Conservation (phyloP, 2,888 invertebrate species). For the Gonocerus acuteangulatus region DNA sequence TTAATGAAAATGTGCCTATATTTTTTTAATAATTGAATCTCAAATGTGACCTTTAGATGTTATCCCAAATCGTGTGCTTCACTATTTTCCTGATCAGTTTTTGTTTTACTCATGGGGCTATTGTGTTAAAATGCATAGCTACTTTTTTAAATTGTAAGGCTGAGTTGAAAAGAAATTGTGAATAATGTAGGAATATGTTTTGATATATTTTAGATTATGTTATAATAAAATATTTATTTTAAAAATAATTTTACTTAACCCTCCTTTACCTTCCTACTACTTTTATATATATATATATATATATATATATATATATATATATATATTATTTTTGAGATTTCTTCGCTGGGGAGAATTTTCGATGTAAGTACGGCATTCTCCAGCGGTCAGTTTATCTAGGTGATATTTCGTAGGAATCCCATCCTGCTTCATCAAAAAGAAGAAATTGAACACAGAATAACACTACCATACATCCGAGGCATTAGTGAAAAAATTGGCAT, state of each 20-base stretch:
- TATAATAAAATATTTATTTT: constrained; percentile 28
- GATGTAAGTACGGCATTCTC: too few relatives aligned
- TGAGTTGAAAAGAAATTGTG: constrained; percentile 25
- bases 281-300: background rate
- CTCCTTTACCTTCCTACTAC: background rate
- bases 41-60: constrained; percentile 19
- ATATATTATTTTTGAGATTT: too few relatives aligned
- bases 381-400: too few relatives aligned
- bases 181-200: constrained; percentile 21
- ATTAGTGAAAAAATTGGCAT: too few relatives aligned
- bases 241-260: background rate
- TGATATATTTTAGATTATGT: constrained; percentile 24
- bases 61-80: constrained; percentile 14
- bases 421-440: too few relatives aligned
- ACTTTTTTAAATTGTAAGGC: constrained; percentile 22
- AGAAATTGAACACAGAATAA: too few relatives aligned
- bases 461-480: too few relatives aligned
- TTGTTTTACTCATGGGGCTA: constrained; percentile 5
- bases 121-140: constrained; percentile 17
- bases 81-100: constrained; percentile 15
- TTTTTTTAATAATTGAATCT: constrained; percentile 36
- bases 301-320: too few relatives aligned
- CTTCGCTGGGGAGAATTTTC: too few relatives aligned
- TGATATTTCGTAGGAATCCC: too few relatives aligned
- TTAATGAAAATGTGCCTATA: constrained; percentile 36